Evolutionary conservation across 2,888 invertebrate genomes (phyloP).

Genomic region (Tyria jacobaeae): DNA sequence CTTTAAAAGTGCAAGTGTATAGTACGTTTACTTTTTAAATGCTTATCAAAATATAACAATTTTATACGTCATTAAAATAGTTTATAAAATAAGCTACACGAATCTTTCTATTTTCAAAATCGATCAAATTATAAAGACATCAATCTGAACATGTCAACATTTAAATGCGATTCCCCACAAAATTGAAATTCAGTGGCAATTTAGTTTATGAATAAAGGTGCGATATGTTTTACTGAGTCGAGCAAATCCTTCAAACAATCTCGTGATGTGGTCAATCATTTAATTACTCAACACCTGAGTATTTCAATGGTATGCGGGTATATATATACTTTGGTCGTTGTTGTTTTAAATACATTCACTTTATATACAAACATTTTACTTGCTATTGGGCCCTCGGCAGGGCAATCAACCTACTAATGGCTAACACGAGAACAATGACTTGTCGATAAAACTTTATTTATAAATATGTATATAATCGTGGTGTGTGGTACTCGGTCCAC

Average conservation of each 20-base stretch:
- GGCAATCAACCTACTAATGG: slow-evolving; percentile 13
- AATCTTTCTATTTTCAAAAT: no score
- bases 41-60: no score
- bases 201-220: neutral
- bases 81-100: no score
- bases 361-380: slow-evolving; percentile 13
- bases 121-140: no score
- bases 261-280: slow-evolving; percentile 3
- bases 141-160: no score
- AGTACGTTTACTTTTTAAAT: no score
- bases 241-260: neutral
- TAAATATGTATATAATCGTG: no score
- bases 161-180: no score
- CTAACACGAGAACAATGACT: slow-evolving; percentile 10
- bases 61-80: no score
- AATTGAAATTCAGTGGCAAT: no score
- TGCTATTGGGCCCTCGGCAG: neutral
- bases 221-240: neutral
- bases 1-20: no score
- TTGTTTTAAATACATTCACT: slow-evolving; percentile 20
- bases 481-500: no score
- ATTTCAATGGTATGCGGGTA: slow-evolving; percentile 12
- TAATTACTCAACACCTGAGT: slow-evolving; percentile 15
- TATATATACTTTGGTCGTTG: slow-evolving; percentile 2
- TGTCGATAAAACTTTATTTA: slow-evolving; percentile 6